Percentiles rank a stretch among this genome's conserved stretches.
phyloP scores from a whole-genome alignment of 2,113 vertebrate species.

The Crotalus viridis region DNA sequence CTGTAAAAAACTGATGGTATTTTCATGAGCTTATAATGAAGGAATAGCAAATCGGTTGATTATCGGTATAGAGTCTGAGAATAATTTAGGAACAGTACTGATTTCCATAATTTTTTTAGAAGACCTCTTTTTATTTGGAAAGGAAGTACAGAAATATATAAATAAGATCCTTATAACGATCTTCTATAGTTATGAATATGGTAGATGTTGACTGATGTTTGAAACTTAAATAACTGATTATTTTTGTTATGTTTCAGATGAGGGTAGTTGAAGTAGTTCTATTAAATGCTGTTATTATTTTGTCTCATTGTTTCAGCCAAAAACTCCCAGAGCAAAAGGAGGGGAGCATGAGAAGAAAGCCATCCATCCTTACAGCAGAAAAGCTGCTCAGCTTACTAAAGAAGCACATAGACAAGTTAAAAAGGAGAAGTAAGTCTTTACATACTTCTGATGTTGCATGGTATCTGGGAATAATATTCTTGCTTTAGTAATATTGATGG shows the following conservation, averaged over 20 bases:
- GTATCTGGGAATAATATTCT: not conserved
- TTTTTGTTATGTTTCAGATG: not conserved
- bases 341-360: constrained; percentile 79
- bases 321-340: constrained; percentile 75
- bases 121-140: not conserved
- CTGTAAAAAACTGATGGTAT: not conserved
- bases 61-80: not conserved
- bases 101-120: not conserved
- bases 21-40: not conserved
- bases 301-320: constrained; percentile 79
- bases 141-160: not conserved
- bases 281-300: not conserved
- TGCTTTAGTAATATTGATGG: not conserved
- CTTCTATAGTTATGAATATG: not conserved
- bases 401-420: constrained; percentile 81
- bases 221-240: not conserved
- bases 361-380: constrained; percentile 92
- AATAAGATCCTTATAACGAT: not conserved
- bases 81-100: not conserved
- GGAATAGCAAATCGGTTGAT: not conserved
- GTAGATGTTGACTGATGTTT: not conserved
- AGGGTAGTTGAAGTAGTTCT: not conserved
- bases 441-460: not conserved
- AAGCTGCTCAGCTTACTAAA: constrained; percentile 86
- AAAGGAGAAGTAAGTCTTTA: constrained; percentile 81